A percentile compares a stretch with the other conserved stretches of the same genome.
phyloP scores from a whole-genome alignment of 2,113 vertebrate genomes.

The Hystrix cristata region DNA sequence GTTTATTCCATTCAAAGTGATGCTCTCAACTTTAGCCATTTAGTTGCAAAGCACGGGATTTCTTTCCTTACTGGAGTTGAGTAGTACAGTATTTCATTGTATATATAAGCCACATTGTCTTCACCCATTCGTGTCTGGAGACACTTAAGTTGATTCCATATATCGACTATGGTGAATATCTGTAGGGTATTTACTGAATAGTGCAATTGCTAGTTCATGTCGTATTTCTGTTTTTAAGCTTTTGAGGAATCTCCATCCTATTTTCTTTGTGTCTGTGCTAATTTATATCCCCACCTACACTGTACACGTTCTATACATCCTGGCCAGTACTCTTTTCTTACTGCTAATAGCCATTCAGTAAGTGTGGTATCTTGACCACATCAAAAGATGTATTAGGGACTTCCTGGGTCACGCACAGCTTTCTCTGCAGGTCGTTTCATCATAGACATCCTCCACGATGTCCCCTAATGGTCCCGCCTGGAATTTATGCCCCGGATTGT shows the following conservation, averaged over 20 bases:
- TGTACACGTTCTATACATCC: background rate
- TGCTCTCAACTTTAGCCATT: background rate
- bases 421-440: background rate
- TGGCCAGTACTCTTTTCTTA: background rate
- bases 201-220: background rate
- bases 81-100: background rate
- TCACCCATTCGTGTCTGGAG: background rate
- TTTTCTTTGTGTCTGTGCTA: background rate
- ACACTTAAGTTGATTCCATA: background rate
- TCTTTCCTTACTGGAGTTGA: background rate
- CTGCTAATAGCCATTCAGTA: background rate
- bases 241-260: background rate
- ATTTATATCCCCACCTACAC: background rate
- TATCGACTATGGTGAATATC: background rate
- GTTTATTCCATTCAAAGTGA: background rate
- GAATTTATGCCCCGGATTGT: too few relatives aligned
- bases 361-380: background rate
- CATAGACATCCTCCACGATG: background rate
- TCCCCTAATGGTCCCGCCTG: too few relatives aligned
- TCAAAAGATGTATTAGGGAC: background rate
- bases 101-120: too few relatives aligned
- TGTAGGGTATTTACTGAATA: too few relatives aligned
- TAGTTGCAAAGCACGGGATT: background rate
- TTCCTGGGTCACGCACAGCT: background rate
- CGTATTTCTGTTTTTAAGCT: background rate